Percentiles rank a stretch among this genome's conserved stretches.
phyloP scores from a whole-genome alignment of 2,113 vertebrate genomes.

The Tringa solitaria region DNA sequence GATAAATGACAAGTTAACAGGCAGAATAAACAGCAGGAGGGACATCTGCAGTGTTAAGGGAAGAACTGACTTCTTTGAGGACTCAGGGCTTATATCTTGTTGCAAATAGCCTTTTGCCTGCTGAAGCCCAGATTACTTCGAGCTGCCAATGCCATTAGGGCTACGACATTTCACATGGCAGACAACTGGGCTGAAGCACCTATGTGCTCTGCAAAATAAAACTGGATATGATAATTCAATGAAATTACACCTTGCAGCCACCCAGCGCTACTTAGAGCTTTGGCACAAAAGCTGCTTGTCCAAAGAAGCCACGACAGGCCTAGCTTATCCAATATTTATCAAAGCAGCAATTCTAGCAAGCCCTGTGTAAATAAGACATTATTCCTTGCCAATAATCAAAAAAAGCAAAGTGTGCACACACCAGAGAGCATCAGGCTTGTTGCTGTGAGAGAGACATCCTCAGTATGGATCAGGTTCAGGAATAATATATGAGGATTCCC shows the following conservation, averaged over 20 bases:
- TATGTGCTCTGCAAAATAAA: neutral
- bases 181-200: neutral
- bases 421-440: neutral
- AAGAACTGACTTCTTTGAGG: neutral
- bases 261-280: neutral
- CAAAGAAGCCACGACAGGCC: neutral
- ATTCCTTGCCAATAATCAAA: neutral
- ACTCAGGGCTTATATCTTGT: neutral
- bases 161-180: neutral
- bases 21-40: neutral
- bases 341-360: neutral
- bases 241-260: neutral
- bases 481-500: neutral
- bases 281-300: neutral
- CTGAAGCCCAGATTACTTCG: neutral
- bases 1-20: neutral
- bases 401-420: neutral
- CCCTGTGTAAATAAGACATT: neutral
- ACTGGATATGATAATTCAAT: neutral
- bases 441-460: neutral
- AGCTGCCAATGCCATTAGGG: neutral
- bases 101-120: neutral
- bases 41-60: neutral
- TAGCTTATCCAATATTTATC: neutral
- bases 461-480: neutral